Evolutionary conservation across 2,888 invertebrate species (phyloP), one percentile per base, ranked within the genome.

Genomic region (Ischnus inquisitorius): DNA sequence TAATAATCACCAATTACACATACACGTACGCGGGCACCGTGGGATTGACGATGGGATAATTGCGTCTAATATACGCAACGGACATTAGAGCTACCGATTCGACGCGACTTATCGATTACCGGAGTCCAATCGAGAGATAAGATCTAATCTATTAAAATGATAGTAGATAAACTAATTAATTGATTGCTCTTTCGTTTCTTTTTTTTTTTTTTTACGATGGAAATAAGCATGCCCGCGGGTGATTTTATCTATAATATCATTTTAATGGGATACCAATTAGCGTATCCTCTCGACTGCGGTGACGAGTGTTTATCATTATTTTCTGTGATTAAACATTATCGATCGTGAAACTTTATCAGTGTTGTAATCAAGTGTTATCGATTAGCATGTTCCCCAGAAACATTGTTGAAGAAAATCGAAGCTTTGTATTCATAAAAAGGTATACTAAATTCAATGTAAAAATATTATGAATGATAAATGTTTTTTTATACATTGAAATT

Each of bases 1-100:
- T 69, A 69, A 69, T 62, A 34, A 78, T 48, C 34, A 46, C 19
- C 68, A 51, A 75, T 75, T 78, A 48, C 8, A 19, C 12, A 77
- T 43, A 34, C 16, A 41, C 46, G 14, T 57, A 69, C 46, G 68
- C 46, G 46, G 64, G 69, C 28, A 8, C 39, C 19, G 4, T 14
- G 19, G 14, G 25, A 69, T 19, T 28, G 39, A 19, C 46, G 41
- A 60, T 77, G 48, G 39, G 34, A 69, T 78, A 78, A 69, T 78
- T 78, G 19, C 60, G 28, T 60, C 43, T 60, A 34, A 34, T 19
- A 60, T 46, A n/a, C 43, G 19, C 51, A 39, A 14, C 51, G 51
- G 34, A n/a, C 51, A 64, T 48, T 39, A 19, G 34, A 19, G 48
- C 41, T 39, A 65, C 57, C 39, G 64, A 76, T 41, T 65, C 16